A percentile compares a stretch with the other conserved stretches of the same genome.
Evolutionary conservation across 2,888 invertebrate species (phyloP).

Genomic region (Dinocampus coccinellae): DNA sequence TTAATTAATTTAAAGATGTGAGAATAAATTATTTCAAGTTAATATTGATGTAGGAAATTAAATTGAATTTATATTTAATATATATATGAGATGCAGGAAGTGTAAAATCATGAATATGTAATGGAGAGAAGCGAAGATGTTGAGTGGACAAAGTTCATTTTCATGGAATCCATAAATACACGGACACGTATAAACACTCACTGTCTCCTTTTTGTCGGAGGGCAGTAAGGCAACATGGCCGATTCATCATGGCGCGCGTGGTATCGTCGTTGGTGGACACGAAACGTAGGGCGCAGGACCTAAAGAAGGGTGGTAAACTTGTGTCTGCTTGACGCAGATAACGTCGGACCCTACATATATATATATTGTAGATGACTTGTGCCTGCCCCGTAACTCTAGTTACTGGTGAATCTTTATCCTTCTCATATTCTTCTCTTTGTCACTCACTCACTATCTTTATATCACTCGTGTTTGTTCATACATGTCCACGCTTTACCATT

Average conservation of each 20-base stretch:
- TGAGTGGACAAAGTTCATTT: too few species aligned
- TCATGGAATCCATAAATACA: too few species aligned
- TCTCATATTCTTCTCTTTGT: neutral
- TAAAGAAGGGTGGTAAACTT: constrained; percentile 43
- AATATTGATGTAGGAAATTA: too few species aligned
- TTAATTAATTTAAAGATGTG: too few species aligned
- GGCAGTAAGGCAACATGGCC: constrained; percentile 62
- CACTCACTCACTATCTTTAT: neutral
- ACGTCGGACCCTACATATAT: constrained; percentile 67
- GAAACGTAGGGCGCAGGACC: constrained; percentile 52
- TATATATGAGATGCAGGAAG: too few species aligned
- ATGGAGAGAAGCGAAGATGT: constrained; percentile 43
- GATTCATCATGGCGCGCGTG: constrained; percentile 66
- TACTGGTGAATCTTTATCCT: constrained; percentile 11
- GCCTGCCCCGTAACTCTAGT: constrained; percentile 43
- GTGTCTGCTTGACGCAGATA: constrained; percentile 65
- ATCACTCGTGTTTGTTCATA: neutral
- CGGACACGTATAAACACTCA: constrained; percentile 15
- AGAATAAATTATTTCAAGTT: too few species aligned
- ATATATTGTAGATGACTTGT: constrained; percentile 51
- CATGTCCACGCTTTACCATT: constrained; percentile 21
- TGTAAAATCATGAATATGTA: too few species aligned
- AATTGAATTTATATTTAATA: too few species aligned
- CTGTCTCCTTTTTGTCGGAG: constrained; percentile 44
- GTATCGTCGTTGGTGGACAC: constrained; percentile 43